These are phyloP conservation scores for Stegophylla sp. DNA, from an alignment of 2,888 invertebrate species.

Conservation along the genomic window DNA sequence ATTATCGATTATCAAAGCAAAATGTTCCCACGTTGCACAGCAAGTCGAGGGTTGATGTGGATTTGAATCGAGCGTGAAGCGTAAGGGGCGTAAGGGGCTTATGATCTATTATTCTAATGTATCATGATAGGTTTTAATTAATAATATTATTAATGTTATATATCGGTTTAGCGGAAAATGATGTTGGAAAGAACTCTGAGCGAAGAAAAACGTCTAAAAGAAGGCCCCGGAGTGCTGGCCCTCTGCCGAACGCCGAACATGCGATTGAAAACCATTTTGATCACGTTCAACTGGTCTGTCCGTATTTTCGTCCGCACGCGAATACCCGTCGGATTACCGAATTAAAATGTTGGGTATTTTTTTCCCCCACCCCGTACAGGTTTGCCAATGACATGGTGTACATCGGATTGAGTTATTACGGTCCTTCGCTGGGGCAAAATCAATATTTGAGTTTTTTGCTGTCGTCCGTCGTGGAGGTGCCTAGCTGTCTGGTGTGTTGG, in stretches of 20 bases:
- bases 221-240: conserved; percentile 70
- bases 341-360: neutral
- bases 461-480: conserved; percentile 86
- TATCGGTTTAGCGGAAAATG: conserved; percentile 71
- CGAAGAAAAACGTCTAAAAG: conserved; percentile 67
- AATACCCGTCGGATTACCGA: neutral
- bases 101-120: too few relatives aligned
- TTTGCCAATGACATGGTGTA: conserved; percentile 93
- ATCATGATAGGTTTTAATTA: too few relatives aligned
- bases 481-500: conserved; percentile 88
- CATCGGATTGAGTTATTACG: conserved; percentile 89
- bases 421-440: conserved; percentile 84
- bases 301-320: neutral
- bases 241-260: conserved; percentile 85
- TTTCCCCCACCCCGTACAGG: conserved; percentile 64
- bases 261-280: conserved; percentile 83
- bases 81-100: too few relatives aligned
- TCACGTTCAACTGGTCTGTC: conserved; percentile 80
- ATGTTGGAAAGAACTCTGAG: conserved; percentile 70
- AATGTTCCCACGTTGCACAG: too few relatives aligned
- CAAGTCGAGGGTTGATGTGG: too few relatives aligned
- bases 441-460: conserved; percentile 88
- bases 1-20: too few relatives aligned
- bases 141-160: neutral
- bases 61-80: too few relatives aligned